Percentiles rank a stretch among this genome's conserved stretches.
phyloP scores from a whole-genome alignment of 2,113 vertebrate genomes.

The Nannobrachium achirus region DNA sequence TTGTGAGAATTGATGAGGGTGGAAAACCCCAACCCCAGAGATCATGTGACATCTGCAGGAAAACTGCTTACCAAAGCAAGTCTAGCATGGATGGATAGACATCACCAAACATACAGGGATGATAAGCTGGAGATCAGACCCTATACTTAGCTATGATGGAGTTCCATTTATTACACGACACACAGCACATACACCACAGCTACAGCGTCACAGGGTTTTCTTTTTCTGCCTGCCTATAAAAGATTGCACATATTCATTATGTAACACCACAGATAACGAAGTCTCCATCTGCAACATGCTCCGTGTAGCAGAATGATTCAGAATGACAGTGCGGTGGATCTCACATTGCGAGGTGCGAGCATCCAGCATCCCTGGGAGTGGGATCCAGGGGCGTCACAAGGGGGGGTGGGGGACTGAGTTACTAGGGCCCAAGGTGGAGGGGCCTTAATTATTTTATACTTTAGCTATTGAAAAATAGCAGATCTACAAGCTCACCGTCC shows the following conservation, averaged over 20 bases:
- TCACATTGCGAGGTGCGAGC: slow-evolving; percentile 53
- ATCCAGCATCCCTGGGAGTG: slow-evolving; percentile 54
- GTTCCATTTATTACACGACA: slow-evolving; percentile 31
- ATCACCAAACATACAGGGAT: slow-evolving; percentile 58
- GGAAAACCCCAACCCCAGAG: slow-evolving; percentile 43
- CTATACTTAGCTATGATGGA: slow-evolving; percentile 47
- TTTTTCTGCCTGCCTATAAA: background rate
- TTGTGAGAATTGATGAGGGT: slow-evolving; percentile 58
- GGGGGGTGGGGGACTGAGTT: no score
- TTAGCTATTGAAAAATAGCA: no score
- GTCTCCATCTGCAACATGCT: slow-evolving; percentile 66
- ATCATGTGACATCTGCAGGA: slow-evolving; percentile 64
- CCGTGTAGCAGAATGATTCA: slow-evolving; percentile 68
- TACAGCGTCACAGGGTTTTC: background rate
- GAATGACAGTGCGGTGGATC: slow-evolving; percentile 50
- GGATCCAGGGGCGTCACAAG: slow-evolving; percentile 46
- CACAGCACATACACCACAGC: background rate
- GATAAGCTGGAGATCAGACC: slow-evolving; percentile 50
- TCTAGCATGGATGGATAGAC: slow-evolving; percentile 51
- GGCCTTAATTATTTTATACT: no score
- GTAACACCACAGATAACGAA: slow-evolving; percentile 39
- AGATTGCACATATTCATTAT: slow-evolving; percentile 28
- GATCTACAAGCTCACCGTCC: no score
- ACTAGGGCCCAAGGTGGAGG: no score
- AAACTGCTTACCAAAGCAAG: slow-evolving; percentile 70